Evolutionary conservation across 2,113 vertebrate species (phyloP), one percentile per base, ranked within the genome.

Genomic region (Lasiurus cinereus): DNA sequence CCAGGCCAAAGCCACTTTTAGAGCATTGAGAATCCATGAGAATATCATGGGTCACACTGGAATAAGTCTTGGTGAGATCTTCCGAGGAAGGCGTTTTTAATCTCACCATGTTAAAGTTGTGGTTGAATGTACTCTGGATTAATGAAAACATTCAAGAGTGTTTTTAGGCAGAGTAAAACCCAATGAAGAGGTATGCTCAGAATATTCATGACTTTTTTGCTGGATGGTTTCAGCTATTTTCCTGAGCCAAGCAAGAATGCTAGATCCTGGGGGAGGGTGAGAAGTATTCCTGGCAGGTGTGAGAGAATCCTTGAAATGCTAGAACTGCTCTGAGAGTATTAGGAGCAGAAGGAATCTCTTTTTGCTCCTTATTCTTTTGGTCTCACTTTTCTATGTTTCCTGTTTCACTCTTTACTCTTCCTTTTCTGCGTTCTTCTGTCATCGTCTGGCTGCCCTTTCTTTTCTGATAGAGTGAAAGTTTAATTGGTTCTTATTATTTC

Each of bases 71-170:
- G 36, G 43, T 16, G 36, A 56, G 76, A 62, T 56, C 27, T 69
- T 70, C 50, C 50, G 8, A 76, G 70, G 39, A 87, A 87, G 24
- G 64, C 33, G 22, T 96, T 83, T 29, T 91, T 82, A 77, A 70
- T 96, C 89, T 64, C 31, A 18, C 52, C 36, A 88, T 87, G 94
- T 94, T 88, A 88, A 88, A 56, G n/a, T 88, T 50, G 2, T 64
- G 77, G 31, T 66, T 69, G 29, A 22, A 70, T 90, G 52, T 46
- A 69, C 7, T 93, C 43, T 92, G 73, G 29, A 82, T 80, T 67
- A 78, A 50, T 79, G n/a, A 84, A 86, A 77, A 76, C 27, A 29
- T 93, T 86, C 43, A 77, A 33, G 43, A 3, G 9, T 76, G 59
- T 59, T 96, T 92, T 69, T 76, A 90, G 76, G n/a, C 50, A 86